These are phyloP conservation scores for Phenganax marumi DNA, from an alignment of 92 coral and sea anemone species.

Conservation along the genomic window DNA sequence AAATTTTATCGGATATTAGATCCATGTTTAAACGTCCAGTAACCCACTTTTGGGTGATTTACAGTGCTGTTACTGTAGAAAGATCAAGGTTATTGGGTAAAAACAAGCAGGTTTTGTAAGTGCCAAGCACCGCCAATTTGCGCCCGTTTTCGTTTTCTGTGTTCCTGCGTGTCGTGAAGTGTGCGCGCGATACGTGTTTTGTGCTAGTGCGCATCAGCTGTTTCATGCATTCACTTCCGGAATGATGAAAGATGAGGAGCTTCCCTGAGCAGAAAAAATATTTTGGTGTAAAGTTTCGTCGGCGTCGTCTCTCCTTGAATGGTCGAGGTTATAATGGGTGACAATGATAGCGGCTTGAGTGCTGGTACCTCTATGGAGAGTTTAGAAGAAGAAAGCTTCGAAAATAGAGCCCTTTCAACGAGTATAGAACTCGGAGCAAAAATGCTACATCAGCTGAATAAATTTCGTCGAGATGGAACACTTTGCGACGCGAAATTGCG, in stretches of 20 bases:
- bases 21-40: too few species aligned
- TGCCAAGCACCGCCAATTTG: background rate
- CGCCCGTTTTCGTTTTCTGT: background rate
- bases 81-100: too few species aligned
- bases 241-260: constrained; percentile 1
- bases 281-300: background rate
- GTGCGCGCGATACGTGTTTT: constrained; percentile 27
- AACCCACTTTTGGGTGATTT: too few species aligned
- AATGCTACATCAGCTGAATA: constrained; percentile 59
- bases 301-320: background rate
- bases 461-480: constrained; percentile 72
- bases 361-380: constrained; percentile 23
- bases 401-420: background rate
- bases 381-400: constrained; percentile 7
- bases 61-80: too few species aligned
- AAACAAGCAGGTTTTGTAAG: background rate
- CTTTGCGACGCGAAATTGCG: constrained; percentile 74
- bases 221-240: constrained; percentile 11
- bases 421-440: constrained; percentile 3
- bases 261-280: constrained; percentile 31
- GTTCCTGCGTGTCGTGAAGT: constrained; percentile 3
- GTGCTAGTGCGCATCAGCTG: constrained; percentile 42
- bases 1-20: background rate
- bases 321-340: background rate
- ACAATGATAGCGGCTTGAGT: background rate